A percentile compares a stretch with the other conserved stretches of the same genome.
Evolutionary conservation across 2,113 vertebrate species (phyloP).

Genomic region (Pelecanoides urinatrix): DNA sequence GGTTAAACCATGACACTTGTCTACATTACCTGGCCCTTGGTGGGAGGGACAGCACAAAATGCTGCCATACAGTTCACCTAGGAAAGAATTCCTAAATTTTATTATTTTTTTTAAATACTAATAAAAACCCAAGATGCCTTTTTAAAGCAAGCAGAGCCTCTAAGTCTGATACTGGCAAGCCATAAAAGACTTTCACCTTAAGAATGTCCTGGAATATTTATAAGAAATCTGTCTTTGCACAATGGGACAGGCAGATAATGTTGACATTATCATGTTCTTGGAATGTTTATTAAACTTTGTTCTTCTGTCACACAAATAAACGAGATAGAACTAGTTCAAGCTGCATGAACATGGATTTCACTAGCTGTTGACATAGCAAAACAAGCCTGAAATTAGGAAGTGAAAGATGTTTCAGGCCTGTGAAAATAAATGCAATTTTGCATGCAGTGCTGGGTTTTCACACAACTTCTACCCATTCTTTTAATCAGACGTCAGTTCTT

Average conservation of each 20-base stretch:
- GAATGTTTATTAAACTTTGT: conserved; percentile 64
- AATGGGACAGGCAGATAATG: background rate
- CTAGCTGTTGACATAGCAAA: background rate
- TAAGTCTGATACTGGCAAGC: background rate
- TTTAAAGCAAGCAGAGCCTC: background rate
- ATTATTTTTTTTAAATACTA: background rate
- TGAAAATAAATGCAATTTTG: background rate
- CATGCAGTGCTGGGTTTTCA: background rate
- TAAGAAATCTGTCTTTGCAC: background rate
- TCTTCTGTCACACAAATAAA: conserved; percentile 20
- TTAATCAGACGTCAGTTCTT: background rate
- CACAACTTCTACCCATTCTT: background rate
- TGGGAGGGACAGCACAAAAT: background rate
- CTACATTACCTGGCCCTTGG: background rate
- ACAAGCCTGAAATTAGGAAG: background rate
- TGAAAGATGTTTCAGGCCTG: background rate
- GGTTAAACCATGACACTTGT: no score
- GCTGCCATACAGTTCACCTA: background rate
- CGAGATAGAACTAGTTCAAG: conserved; percentile 33
- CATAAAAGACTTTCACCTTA: conserved; percentile 4
- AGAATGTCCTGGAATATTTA: background rate
- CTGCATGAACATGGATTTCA: background rate
- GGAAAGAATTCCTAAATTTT: background rate
- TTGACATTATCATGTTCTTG: conserved; percentile 9
- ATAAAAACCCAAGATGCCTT: background rate